phyloP scores from a whole-genome alignment of 2,797 vertebrate species.

The Phoxinus dragarum region DNA sequence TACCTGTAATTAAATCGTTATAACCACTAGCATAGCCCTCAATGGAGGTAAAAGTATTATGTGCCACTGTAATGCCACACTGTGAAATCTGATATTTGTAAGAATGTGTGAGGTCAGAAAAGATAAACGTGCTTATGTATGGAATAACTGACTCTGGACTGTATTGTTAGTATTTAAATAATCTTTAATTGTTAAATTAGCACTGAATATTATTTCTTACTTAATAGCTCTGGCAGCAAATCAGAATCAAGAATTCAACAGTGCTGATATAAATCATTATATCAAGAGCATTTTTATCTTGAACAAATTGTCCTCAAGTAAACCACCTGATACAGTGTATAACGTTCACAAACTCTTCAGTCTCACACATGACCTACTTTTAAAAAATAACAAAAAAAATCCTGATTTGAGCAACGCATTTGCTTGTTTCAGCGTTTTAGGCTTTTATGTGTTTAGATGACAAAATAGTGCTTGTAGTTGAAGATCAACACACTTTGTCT shows the following conservation, averaged over 20 bases:
- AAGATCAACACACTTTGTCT: background rate
- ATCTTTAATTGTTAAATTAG: background rate
- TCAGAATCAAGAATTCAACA: background rate
- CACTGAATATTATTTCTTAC: background rate
- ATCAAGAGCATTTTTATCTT: background rate
- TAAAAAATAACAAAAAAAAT: slow-evolving; percentile 15
- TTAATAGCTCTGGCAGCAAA: background rate
- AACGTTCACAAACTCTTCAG: background rate
- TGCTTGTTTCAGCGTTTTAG: slow-evolving; percentile 12
- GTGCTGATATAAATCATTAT: background rate
- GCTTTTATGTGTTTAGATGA: slow-evolving; percentile 26
- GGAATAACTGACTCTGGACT: background rate
- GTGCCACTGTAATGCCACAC: background rate
- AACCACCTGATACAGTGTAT: background rate
- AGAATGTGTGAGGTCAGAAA: background rate
- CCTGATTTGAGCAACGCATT: background rate
- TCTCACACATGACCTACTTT: background rate
- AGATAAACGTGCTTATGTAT: background rate
- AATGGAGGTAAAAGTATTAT: background rate
- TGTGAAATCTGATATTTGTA: background rate
- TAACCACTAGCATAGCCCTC: background rate
- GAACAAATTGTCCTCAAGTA: background rate
- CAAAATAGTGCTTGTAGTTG: background rate
- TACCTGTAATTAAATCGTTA: background rate
- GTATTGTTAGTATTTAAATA: background rate